Evolutionary conservation across 2,113 vertebrate genomes (phyloP), one percentile per base, ranked within the genome.

Genomic region (Glareola pratincola): DNA sequence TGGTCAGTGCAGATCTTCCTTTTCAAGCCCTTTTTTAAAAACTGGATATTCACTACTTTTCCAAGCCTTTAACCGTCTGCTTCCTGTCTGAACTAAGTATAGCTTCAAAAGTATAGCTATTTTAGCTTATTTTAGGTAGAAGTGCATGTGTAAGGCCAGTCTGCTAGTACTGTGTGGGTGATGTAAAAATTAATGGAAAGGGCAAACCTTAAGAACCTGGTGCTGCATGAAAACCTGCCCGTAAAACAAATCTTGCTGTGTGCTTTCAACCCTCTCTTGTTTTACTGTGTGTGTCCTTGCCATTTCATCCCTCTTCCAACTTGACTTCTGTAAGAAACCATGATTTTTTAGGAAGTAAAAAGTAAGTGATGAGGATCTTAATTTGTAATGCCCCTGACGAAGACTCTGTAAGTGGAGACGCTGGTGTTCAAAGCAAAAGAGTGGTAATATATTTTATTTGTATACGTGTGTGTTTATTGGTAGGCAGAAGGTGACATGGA

Each of bases 61-160:
- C 14, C 30, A 94, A 75, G 30, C 34, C 23, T 69, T 90, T 73
- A 82, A 34, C 53, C 88, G 73, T 1, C 66, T 90, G 30, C 45
- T 96, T 97, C 95, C 95, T 94, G 82, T 47, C 45, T 96, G 90
- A 88, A 53, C 88, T 94, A 96, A 94, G 74, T 93, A 93, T 88
- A 96, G 41, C 71, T 93, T 94, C 59, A 79, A 85, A 96, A 94
- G 56, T 78, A 24, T n/a, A 64, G 57, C 37, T 88, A 36, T 90
- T 64, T 5, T 68, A 90, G 67, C 41, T 88, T 56, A 8, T 94
- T 82, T 95, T 82, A n/a, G n/a, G n/a, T n/a, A n/a, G n/a, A n/a
- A n/a, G 13, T 23, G 34, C 32, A 57, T 39, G 2, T 53, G 11
- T 63, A 78, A 76, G 60, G 27, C 16, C 14, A 36, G 30, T 51